Base-by-base conservation (phyloP, 2,797 vertebrate genomes). In the Vireo griseus region DNA sequence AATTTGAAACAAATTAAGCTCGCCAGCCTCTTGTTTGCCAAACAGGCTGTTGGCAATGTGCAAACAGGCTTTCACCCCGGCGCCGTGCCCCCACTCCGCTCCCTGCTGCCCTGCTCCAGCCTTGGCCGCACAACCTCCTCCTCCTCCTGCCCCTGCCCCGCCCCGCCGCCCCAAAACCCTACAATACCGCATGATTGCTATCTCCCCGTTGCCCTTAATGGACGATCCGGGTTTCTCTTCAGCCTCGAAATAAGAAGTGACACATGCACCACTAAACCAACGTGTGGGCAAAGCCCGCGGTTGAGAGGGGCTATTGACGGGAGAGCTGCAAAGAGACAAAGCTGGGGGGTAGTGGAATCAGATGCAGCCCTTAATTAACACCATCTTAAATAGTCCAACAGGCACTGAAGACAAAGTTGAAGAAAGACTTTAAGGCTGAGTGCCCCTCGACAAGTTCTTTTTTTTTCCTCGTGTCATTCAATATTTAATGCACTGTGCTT, bases 341-440 rank as follows among this genome's bases (percentile, higher is more conserved):
- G 97, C 95, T 81, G 85, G 79, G 79, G 92, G 94, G 90, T 90
- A 88, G 94, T 91, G 94, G 96, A 97, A 96, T 97, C 97, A 96
- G 96, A 97, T 96, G 96, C 97, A 82, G 97, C 97, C 93, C 97
- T 98, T 98, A 98, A 98, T 98, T 97, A 98, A 98, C 97, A 97
- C 97, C 97, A 97, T 97, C 98, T 98, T 97, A 97, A 97, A 97
- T 96, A 97, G 97, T 97, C 97, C 92, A 91, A 95, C 97, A 97
- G 97, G 97, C 97, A 87, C 94, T 77, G 96, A 90, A 96, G 97
- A 97, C 96, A 97, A 98, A 97, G 96, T 97, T 96, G 97, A 98
- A 97, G 97, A 97, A 97, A 98, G 97, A 98, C 97, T 97, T 98
- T 97, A 97, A 97, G 97, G 97, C 97, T 97, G 96, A 97, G 97